Conservation (phyloP, 2,797 vertebrate species). For the Sphenopsis melanotis region DNA sequence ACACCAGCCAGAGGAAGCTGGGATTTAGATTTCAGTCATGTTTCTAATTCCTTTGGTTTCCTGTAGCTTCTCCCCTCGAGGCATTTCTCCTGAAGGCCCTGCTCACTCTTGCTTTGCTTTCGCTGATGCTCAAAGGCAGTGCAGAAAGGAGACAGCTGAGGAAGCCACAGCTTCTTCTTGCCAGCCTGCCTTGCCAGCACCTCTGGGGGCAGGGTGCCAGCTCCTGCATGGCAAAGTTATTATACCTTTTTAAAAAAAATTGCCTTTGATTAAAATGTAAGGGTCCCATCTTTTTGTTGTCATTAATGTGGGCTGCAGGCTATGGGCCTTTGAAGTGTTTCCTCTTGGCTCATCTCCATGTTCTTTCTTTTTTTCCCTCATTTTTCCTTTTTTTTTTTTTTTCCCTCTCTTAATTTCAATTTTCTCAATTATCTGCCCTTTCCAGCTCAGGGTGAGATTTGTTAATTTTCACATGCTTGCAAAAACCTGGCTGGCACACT, state of each 20-base stretch:
- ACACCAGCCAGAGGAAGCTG: background rate
- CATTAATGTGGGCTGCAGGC: background rate
- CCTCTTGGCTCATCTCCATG: background rate
- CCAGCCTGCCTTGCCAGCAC: background rate
- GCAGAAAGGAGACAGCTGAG: background rate
- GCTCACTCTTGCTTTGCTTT: background rate
- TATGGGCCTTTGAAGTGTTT: constrained; percentile 33
- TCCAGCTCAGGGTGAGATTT: constrained; percentile 8
- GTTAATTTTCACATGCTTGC: constrained; percentile 17
- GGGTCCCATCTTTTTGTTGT: background rate
- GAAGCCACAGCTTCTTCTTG: background rate
- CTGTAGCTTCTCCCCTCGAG: background rate
- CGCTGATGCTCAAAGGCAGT: background rate
- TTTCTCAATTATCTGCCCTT: constrained; percentile 8
- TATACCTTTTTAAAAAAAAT: background rate
- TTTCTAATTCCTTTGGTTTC: background rate
- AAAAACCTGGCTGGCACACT: constrained; percentile 4
- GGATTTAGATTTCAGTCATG: constrained; percentile 6
- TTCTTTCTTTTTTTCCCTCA: background rate
- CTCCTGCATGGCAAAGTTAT: background rate
- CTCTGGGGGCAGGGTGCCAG: background rate
- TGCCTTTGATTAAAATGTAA: constrained; percentile 29
- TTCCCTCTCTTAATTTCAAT: background rate
- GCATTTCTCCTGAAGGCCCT: background rate
- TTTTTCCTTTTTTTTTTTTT: background rate